Evolutionary conservation across 2,113 vertebrate species (phyloP).

Genomic region (Nothoprocta perdicaria): DNA sequence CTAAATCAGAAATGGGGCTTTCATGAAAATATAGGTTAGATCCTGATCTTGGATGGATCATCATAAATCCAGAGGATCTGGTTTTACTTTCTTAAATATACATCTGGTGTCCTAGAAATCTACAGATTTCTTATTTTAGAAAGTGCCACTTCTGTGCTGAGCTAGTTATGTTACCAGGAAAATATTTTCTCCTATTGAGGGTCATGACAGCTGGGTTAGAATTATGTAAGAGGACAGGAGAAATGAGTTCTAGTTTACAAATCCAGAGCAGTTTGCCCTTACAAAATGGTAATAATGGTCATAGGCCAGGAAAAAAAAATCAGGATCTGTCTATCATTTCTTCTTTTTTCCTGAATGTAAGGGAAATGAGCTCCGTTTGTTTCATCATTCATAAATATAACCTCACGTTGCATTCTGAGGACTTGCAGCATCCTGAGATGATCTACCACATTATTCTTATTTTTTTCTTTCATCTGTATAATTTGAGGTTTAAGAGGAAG

Average conservation of each 20-base stretch:
- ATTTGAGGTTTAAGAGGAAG: neutral
- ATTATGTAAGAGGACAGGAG: neutral
- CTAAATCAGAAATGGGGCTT: neutral
- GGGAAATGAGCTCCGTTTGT: neutral
- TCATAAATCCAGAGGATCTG: neutral
- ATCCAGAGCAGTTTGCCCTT: neutral
- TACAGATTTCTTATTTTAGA: neutral
- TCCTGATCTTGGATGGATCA: neutral
- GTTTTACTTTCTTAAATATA: neutral
- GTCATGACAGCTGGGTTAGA: neutral
- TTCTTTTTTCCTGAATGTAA: neutral
- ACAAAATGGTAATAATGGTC: neutral
- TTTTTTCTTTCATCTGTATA: neutral
- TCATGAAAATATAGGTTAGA: neutral
- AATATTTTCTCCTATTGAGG: neutral
- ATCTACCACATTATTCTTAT: neutral
- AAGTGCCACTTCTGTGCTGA: neutral
- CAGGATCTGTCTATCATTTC: neutral
- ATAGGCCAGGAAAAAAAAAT: fast-evolving
- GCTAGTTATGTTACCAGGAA: neutral
- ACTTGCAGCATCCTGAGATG: neutral
- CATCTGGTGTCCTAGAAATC: neutral
- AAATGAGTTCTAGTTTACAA: neutral
- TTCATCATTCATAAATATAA: neutral
- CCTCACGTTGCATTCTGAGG: neutral